Evolutionary conservation across 2,113 vertebrate species (phyloP).

Genomic region (Callipepla californica): DNA sequence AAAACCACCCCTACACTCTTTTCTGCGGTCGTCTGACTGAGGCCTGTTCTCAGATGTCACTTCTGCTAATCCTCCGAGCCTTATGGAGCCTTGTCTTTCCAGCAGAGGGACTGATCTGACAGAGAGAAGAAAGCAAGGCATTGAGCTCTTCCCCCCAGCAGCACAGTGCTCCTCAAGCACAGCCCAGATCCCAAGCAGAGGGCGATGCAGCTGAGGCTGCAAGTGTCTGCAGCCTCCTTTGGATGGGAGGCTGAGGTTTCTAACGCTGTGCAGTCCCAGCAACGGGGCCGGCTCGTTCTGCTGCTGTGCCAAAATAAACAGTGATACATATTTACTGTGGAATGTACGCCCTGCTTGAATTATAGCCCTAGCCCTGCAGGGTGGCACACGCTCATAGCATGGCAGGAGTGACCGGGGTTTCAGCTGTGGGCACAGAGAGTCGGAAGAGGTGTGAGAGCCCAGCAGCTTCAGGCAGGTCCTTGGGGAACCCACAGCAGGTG

Average conservation of each 20-base stretch:
- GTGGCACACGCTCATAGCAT: neutral
- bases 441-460: neutral
- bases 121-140: neutral
- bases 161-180: accelerated
- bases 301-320: neutral
- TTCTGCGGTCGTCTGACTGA: neutral
- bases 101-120: neutral
- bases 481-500: no score
- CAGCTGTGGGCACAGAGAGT: accelerated
- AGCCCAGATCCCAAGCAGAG: neutral
- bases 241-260: neutral
- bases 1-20: neutral
- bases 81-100: neutral
- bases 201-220: neutral
- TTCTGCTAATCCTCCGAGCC: neutral
- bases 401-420: neutral
- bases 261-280: accelerated
- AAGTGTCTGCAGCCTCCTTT: neutral
- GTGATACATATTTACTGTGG: neutral
- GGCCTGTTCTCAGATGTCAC: neutral
- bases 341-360: neutral
- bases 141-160: neutral
- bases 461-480: neutral
- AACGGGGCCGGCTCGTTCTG: neutral
- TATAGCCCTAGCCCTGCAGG: neutral